Conservation (phyloP, 2,888 invertebrate genomes). For the Agelastica alni region DNA sequence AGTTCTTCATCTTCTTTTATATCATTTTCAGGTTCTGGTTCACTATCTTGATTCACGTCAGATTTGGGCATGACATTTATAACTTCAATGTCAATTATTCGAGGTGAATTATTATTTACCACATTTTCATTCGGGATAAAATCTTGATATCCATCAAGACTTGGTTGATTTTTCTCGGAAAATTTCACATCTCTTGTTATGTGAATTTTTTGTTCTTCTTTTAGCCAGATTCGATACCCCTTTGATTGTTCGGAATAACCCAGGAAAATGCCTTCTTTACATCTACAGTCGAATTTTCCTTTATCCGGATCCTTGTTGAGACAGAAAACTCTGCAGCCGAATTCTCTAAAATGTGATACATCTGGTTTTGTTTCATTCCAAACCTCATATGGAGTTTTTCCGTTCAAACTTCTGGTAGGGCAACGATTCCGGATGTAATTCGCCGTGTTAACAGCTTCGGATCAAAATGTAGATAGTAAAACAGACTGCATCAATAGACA, state of each 20-base stretch:
- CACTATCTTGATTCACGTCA: no score
- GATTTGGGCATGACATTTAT: no score
- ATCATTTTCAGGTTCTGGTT: background rate
- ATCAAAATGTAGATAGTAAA: slow-evolving; percentile 43
- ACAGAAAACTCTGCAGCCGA: slow-evolving; percentile 41
- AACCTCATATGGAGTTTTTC: slow-evolving; percentile 39
- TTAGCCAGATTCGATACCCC: slow-evolving; percentile 37
- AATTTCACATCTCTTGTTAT: slow-evolving; percentile 36
- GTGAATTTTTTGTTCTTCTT: slow-evolving; percentile 26
- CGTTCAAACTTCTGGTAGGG: slow-evolving; percentile 35
- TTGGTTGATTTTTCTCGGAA: slow-evolving; percentile 8
- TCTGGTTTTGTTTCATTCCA: slow-evolving; percentile 38
- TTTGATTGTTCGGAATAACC: slow-evolving; percentile 40
- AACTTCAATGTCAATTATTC: no score
- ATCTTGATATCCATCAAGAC: no score
- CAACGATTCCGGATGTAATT: slow-evolving; percentile 47
- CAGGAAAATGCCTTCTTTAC: slow-evolving; percentile 37
- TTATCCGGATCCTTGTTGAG: no score
- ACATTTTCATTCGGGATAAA: no score
- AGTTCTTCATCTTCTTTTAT: slow-evolving; percentile 4
- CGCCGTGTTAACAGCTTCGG: slow-evolving; percentile 46
- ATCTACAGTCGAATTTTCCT: slow-evolving; percentile 38
- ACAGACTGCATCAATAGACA: slow-evolving; percentile 40
- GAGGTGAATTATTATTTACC: no score
- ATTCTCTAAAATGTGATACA: slow-evolving; percentile 36